These are phyloP conservation scores for Zaprionus vittiger DNA, from an alignment of 1,140 invertebrate species.

Conservation along the genomic window DNA sequence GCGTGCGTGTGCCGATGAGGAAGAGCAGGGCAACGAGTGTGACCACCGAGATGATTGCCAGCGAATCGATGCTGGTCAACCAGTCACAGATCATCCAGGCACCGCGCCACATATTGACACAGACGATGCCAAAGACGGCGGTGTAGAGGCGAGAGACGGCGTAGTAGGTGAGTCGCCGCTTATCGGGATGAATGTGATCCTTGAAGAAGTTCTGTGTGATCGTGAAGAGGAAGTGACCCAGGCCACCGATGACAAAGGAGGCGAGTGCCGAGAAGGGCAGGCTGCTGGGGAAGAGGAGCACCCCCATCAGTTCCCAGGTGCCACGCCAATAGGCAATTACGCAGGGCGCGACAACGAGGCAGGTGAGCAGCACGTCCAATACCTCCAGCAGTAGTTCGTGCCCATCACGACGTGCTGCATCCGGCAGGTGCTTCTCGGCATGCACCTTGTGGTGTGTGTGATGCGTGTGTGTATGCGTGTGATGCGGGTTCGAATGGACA, in stretches of 20 bases:
- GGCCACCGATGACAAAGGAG: conserved; percentile 89
- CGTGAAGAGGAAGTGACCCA: conserved; percentile 88
- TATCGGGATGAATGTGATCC: conserved; percentile 88
- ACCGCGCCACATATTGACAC: conserved; percentile 93
- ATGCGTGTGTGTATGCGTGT: conserved; percentile 30
- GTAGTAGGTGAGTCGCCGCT: conserved; percentile 89
- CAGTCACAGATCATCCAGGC: conserved; percentile 91
- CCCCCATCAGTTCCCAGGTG: conserved; percentile 92
- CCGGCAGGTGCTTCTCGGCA: conserved; percentile 78
- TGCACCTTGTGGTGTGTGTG: conserved; percentile 21
- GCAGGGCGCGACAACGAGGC: conserved; percentile 89
- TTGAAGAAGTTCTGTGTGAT: conserved; percentile 88
- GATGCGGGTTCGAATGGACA: conserved; percentile 18
- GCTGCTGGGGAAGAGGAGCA: conserved; percentile 88
- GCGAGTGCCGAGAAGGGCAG: conserved; percentile 86
- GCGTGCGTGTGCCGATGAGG: conserved; percentile 87
- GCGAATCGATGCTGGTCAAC: conserved; percentile 87
- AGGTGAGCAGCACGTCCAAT: conserved; percentile 90
- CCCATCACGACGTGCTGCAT: conserved; percentile 67
- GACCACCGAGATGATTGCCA: conserved; percentile 86
- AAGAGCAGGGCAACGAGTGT: conserved; percentile 88
- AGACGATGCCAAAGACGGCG: conserved; percentile 89
- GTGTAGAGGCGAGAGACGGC: conserved; percentile 91
- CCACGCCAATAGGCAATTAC: conserved; percentile 94
- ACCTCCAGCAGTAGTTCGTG: conserved; percentile 87